Evolutionary conservation across 2,888 invertebrate species (phyloP).

Genomic region (Apamea epomidion): DNA sequence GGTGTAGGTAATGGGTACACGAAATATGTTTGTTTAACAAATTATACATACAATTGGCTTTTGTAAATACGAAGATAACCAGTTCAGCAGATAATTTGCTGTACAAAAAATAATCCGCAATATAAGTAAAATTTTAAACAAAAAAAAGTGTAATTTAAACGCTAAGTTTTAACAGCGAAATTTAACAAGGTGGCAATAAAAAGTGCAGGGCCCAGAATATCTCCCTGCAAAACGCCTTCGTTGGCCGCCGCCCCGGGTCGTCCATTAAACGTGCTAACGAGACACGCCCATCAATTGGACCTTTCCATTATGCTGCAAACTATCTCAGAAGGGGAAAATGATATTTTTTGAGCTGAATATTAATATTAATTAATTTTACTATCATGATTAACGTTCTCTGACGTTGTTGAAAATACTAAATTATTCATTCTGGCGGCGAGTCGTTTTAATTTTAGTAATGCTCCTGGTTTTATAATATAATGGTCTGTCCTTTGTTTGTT

Average conservation of each 20-base stretch:
- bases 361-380: no score
- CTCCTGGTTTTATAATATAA: conserved; percentile 10
- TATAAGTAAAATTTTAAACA: not conserved
- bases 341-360: conserved; percentile 35
- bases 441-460: conserved; percentile 20
- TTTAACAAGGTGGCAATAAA: conserved; percentile 46
- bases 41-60: not conserved
- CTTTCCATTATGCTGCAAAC: conserved; percentile 55
- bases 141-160: not conserved
- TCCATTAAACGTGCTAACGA: conserved; percentile 67
- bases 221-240: conserved; percentile 47
- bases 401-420: conserved; percentile 23
- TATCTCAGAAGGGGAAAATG: conserved; percentile 29
- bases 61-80: not conserved
- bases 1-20: not conserved
- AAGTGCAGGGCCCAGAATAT: conserved; percentile 51
- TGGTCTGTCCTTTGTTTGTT: conserved; percentile 22
- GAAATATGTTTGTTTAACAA: not conserved
- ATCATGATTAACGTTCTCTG: conserved; percentile 37
- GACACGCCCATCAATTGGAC: conserved; percentile 55
- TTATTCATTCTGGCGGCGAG: conserved; percentile 2
- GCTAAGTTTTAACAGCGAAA: not conserved
- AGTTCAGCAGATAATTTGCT: not conserved
- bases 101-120: not conserved
- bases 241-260: conserved; percentile 45